Evolutionary conservation across 2,797 vertebrate genomes (phyloP), one percentile per base, ranked within the genome.

Genomic region (Phoeniculus purpureus): DNA sequence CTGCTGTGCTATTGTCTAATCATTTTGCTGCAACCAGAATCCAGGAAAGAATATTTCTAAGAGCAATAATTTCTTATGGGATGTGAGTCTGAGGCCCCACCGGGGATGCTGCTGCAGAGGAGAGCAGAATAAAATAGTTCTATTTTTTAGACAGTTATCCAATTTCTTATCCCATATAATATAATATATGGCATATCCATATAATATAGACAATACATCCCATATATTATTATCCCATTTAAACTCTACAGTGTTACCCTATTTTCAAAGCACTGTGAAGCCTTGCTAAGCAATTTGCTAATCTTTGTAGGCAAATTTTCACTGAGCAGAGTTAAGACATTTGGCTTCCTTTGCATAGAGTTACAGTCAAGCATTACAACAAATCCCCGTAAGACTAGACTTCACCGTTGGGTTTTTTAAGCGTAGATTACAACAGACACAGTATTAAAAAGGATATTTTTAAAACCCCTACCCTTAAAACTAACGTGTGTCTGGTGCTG

Each of bases 251-350:
- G 7, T 32, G 50, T 40, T 51, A 86, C 48, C 45, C 80, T 83
- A 58, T 59, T 67, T 66, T 48, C 60, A 79, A 77, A 56, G 72
- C 67, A 89, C 67, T 66, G 52, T 58, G 51, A 89, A 91, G 65
- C 18, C 55, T 87, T 68, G 51, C 25, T 60, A 87, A 88, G 68
- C 64, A 86, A 29, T 94, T 73, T 84, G 65, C 75, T 91, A 23
- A 88, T 85, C 54, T 84, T 79, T 50, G 78, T 27, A 89, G 81
- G 62, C 77, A 94, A 92, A 88, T 89, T 94, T 72, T 90, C 85
- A 90, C 65, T 73, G 56, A 73, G 55, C 37, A 67, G 54, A 81
- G 20, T 20, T 48, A 18, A 11, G 20, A 48, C 20, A 11, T 48
- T 48, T 17, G 37, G 40, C 73, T 90, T 90, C 68, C 60, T 91